A percentile compares a stretch with the other conserved stretches of the same genome.
phyloP scores from a whole-genome alignment of 2,797 vertebrate genomes.

The Garrulus glandarius region DNA sequence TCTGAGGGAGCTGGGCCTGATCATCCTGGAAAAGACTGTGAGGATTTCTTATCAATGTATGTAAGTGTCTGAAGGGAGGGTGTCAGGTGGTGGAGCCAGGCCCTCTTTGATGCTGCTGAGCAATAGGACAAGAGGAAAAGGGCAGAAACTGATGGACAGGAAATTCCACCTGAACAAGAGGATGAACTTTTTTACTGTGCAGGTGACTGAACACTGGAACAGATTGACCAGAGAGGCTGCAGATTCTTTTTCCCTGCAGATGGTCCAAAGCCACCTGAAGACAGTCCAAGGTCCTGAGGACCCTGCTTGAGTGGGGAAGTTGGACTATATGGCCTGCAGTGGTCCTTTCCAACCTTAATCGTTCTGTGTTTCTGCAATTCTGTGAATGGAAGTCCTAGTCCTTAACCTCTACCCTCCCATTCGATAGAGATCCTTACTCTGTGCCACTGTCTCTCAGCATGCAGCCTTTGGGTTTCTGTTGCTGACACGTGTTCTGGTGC shows the following conservation, averaged over 20 bases:
- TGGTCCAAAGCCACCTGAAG: not conserved
- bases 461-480: not conserved
- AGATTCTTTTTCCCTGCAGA: not conserved
- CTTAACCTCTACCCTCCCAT: accelerated
- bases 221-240: not conserved
- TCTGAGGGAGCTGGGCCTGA: not conserved
- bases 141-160: not conserved
- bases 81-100: not conserved
- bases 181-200: not conserved
- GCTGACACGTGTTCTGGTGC: accelerated
- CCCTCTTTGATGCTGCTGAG: not conserved
- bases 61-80: not conserved
- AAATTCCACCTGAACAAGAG: not conserved
- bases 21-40: not conserved
- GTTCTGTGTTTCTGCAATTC: not conserved
- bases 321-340: too few species aligned
- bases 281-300: not conserved
- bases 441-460: not conserved
- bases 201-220: not conserved
- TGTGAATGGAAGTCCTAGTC: not conserved
- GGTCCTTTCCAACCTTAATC: not conserved
- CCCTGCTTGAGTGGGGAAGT: not conserved
- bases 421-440: not conserved
- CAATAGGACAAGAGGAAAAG: not conserved
- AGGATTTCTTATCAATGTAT: not conserved